These are phyloP conservation scores for Rhipidura dahli DNA, from an alignment of 2,113 vertebrate species.

Conservation along the genomic window DNA sequence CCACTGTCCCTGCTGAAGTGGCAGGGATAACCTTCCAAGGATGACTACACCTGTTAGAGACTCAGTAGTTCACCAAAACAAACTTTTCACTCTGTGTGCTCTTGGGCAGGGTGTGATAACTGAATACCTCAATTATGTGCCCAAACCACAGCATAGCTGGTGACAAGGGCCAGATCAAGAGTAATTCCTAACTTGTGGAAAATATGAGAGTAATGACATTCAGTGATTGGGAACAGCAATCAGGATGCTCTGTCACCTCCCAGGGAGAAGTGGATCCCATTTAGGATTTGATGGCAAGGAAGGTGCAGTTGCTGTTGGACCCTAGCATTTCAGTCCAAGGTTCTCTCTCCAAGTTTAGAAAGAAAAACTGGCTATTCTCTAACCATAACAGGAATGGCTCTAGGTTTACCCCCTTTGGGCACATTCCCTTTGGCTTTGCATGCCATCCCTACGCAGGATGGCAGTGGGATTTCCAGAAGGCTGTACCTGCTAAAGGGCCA, in stretches of 20 bases:
- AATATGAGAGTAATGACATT: neutral
- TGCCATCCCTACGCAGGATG: neutral
- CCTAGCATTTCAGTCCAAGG: neutral
- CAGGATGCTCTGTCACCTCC: neutral
- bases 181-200: neutral
- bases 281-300: neutral
- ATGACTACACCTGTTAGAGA: neutral
- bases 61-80: neutral
- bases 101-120: neutral
- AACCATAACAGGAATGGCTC: neutral
- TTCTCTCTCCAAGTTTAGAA: neutral
- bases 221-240: neutral
- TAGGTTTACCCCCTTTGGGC: neutral
- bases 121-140: neutral
- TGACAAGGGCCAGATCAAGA: neutral
- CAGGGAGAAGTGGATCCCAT: neutral
- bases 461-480: neutral
- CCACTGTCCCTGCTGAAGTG: neutral
- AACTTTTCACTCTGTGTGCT: neutral
- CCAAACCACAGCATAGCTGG: neutral
- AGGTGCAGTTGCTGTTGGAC: neutral
- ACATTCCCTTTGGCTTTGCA: neutral
- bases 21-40: slow-evolving; percentile 15
- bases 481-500: neutral
- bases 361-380: neutral